A percentile compares a stretch with the other conserved stretches of the same genome.
phyloP scores from a whole-genome alignment of 1,140 invertebrate genomes.

The Neelides sp. region DNA sequence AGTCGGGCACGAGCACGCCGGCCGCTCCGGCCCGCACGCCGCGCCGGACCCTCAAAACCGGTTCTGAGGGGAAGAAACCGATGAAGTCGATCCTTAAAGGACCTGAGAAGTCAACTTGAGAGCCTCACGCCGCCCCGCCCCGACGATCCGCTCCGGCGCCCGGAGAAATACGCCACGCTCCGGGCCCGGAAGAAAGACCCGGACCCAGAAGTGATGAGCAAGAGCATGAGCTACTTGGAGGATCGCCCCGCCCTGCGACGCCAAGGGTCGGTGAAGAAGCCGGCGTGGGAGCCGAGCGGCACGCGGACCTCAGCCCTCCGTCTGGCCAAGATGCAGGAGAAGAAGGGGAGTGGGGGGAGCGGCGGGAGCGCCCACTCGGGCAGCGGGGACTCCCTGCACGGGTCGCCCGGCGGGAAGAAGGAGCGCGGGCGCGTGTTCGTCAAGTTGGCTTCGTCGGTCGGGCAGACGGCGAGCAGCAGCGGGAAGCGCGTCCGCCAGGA shows the following conservation, averaged over 20 bases:
- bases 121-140: conserved; percentile 1
- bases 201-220: conserved; percentile 19
- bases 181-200: conserved; percentile 12
- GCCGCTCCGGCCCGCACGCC: conserved; percentile 16
- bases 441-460: conserved; percentile 23
- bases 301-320: conserved; percentile 23
- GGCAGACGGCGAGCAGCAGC: conserved; percentile 27
- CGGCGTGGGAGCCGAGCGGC: conserved; percentile 13
- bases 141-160: conserved; percentile 22
- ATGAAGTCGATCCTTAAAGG: conserved; percentile 30
- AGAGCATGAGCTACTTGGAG: conserved; percentile 27
- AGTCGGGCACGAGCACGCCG: conserved; percentile 22
- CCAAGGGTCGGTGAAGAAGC: conserved; percentile 20
- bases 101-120: conserved; percentile 26
- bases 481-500: conserved; percentile 23
- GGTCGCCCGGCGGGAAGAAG: conserved; percentile 1
- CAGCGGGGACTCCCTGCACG: background rate
- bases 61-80: conserved; percentile 19
- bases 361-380: conserved; percentile 7
- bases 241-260: conserved; percentile 16
- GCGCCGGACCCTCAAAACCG: conserved; percentile 17
- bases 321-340: conserved; percentile 26
- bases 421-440: conserved; percentile 23
- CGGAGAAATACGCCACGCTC: conserved; percentile 27
- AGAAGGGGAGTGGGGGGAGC: conserved; percentile 6